A percentile compares a stretch with the other conserved stretches of the same genome.
phyloP scores from a whole-genome alignment of 2,888 invertebrate species.

The Ischnura elegans region DNA sequence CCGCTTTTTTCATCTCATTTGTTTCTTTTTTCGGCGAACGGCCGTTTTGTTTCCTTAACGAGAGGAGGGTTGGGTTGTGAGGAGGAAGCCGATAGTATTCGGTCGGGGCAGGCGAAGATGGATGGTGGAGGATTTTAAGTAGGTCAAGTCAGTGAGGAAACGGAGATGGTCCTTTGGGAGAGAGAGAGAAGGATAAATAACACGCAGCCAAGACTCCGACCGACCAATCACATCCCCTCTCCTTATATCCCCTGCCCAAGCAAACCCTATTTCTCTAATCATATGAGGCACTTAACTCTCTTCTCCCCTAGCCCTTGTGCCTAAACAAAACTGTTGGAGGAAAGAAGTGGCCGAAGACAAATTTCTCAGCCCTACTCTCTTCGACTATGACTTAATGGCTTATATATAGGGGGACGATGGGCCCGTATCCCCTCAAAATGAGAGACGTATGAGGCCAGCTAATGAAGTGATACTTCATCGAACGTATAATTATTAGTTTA shows the following conservation, averaged over 20 bases:
- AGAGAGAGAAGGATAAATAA: neutral
- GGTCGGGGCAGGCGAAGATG: neutral
- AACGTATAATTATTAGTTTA: too few species aligned
- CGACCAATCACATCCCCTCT: neutral
- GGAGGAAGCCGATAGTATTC: neutral
- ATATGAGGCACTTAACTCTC: too few species aligned
- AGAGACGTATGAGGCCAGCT: too few species aligned
- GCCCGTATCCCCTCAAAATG: too few species aligned
- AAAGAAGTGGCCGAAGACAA: too few species aligned
- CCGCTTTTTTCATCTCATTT: neutral
- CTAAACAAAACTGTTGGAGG: too few species aligned
- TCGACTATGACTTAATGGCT: too few species aligned
- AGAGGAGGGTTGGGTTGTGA: neutral
- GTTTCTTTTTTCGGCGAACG: neutral
- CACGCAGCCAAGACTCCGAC: too few species aligned
- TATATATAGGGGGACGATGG: too few species aligned
- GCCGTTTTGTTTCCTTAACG: neutral
- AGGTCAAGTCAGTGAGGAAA: slow-evolving; percentile 20
- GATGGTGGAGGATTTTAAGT: neutral
- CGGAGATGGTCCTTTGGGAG: neutral
- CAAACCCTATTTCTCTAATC: neutral
- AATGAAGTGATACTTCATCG: too few species aligned
- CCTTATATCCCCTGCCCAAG: neutral
- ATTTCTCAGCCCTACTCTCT: too few species aligned
- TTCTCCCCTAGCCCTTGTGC: too few species aligned